These are phyloP conservation scores for Atopsyche davidsoni DNA, from an alignment of 1,140 invertebrate genomes.

Conservation along the genomic window DNA sequence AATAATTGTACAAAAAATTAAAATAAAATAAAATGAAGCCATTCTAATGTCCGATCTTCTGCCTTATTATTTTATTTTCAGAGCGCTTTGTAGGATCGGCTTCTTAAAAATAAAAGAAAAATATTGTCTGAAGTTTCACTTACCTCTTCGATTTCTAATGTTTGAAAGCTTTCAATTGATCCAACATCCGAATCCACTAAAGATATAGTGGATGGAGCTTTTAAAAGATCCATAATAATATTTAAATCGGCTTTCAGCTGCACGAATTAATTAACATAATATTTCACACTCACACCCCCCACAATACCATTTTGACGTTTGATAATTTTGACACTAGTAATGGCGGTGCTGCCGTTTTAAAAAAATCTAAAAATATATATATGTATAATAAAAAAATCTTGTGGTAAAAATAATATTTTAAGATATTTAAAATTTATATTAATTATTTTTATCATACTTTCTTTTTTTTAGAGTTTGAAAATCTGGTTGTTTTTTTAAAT, in stretches of 20 bases:
- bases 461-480: background rate
- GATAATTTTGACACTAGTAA: conserved; percentile 4
- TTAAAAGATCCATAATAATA: conserved; percentile 46
- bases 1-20: too few relatives aligned
- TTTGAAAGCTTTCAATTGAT: conserved; percentile 59
- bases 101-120: too few relatives aligned
- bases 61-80: too few relatives aligned
- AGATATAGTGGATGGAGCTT: conserved; percentile 51
- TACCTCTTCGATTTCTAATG: conserved; percentile 64
- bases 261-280: background rate
- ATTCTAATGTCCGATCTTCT: too few relatives aligned
- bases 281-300: conserved; percentile 2
- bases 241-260: background rate
- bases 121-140: too few relatives aligned
- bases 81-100: too few relatives aligned
- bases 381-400: too few relatives aligned
- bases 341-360: background rate
- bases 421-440: too few relatives aligned
- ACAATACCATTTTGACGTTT: conserved; percentile 18
- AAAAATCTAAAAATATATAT: background rate
- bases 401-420: too few relatives aligned
- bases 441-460: background rate
- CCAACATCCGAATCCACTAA: conserved; percentile 59
- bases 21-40: too few relatives aligned
- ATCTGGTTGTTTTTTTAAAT: background rate